Conservation (phyloP, 2,888 invertebrate species). For the Brenthis daphne region DNA sequence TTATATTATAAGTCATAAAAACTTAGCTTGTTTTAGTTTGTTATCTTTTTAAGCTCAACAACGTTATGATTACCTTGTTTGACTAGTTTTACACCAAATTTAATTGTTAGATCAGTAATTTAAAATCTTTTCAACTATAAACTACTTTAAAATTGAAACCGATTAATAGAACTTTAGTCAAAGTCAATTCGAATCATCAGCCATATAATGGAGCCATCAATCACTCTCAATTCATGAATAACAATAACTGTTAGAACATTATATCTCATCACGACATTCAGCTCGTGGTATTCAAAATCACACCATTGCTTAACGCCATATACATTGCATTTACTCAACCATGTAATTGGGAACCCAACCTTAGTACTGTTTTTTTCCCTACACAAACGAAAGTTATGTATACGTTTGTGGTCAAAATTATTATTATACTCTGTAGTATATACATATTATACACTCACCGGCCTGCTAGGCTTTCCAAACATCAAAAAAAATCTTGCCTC, state of each 20-base stretch:
- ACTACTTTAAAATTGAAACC: slow-evolving; percentile 14
- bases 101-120: background rate
- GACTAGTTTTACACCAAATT: background rate
- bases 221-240: slow-evolving; percentile 29
- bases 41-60: background rate
- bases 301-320: slow-evolving; percentile 46
- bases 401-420: background rate
- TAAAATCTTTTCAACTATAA: background rate
- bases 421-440: background rate
- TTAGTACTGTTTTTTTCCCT: slow-evolving; percentile 36
- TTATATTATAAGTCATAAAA: background rate
- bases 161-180: slow-evolving; percentile 17
- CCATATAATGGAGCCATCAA: slow-evolving; percentile 32
- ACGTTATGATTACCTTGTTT: too few relatives aligned
- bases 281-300: slow-evolving; percentile 58
- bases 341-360: slow-evolving; percentile 57
- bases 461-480: too few relatives aligned
- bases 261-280: slow-evolving; percentile 27
- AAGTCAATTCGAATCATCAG: slow-evolving; percentile 11
- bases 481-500: too few relatives aligned
- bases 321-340: slow-evolving; percentile 54
- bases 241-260: slow-evolving; percentile 31
- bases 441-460: too few relatives aligned
- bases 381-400: slow-evolving; percentile 5
- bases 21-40: background rate